These are phyloP conservation scores for Mesoclemmys tuberculata DNA, from an alignment of 2,113 vertebrate genomes.

Conservation along the genomic window DNA sequence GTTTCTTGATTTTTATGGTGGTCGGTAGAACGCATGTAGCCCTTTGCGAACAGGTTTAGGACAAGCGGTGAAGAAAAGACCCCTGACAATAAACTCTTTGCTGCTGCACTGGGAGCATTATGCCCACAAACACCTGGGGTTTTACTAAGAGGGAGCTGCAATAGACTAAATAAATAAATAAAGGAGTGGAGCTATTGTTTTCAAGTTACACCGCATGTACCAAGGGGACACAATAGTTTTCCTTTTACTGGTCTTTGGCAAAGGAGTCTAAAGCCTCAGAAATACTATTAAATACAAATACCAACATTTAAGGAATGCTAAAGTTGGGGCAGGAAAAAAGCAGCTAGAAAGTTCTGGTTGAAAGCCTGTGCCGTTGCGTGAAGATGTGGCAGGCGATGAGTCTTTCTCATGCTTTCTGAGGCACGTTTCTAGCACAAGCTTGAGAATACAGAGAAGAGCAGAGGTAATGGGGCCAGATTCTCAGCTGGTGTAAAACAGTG, in stretches of 20 bases:
- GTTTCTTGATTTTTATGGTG: constrained; percentile 89
- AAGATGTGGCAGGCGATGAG: background rate
- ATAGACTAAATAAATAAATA: constrained; percentile 63
- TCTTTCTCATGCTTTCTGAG: background rate
- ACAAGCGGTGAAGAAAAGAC: constrained; percentile 84
- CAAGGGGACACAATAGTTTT: constrained; percentile 48
- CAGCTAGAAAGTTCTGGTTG: constrained; percentile 14
- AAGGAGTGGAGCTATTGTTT: constrained; percentile 59
- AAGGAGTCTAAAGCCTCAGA: background rate
- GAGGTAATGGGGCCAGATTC: background rate
- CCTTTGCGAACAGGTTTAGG: constrained; percentile 85
- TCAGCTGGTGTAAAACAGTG: rapidly evolving
- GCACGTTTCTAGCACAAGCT: background rate
- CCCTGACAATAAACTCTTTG: constrained; percentile 80
- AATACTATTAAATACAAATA: constrained; percentile 40
- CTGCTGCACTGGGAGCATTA: constrained; percentile 73
- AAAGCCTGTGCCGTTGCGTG: rapidly evolving
- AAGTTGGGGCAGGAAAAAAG: background rate
- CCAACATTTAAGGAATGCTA: constrained; percentile 27
- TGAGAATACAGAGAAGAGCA: background rate
- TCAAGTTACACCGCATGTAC: constrained; percentile 70
- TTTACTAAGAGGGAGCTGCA: constrained; percentile 74
- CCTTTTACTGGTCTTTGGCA: constrained; percentile 55
- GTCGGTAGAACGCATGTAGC: constrained; percentile 85
- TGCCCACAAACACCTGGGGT: constrained; percentile 89